These are phyloP conservation scores for Podarcis raffonei DNA, from an alignment of 2,113 vertebrate genomes.

Conservation along the genomic window DNA sequence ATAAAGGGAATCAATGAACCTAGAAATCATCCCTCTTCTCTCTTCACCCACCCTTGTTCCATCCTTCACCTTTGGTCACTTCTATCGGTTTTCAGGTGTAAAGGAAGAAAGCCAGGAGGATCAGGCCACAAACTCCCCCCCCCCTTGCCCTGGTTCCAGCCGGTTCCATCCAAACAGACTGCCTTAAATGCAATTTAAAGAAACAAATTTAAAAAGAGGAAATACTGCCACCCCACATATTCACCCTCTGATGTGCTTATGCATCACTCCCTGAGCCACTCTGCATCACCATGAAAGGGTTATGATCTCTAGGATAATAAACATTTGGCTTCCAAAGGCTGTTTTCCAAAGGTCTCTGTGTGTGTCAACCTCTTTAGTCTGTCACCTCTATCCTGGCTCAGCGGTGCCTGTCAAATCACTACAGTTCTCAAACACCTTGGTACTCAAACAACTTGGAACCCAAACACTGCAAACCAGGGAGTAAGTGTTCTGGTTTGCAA, in stretches of 20 bases:
- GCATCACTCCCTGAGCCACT: neutral
- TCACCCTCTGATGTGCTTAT: neutral
- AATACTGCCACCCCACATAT: neutral
- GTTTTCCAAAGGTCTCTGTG: neutral
- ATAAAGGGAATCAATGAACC: neutral
- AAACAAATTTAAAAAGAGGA: no score
- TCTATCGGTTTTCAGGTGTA: neutral
- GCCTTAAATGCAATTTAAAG: neutral
- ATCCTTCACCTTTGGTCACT: neutral
- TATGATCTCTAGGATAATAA: neutral
- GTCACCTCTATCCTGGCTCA: neutral
- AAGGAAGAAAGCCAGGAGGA: neutral
- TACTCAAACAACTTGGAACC: no score
- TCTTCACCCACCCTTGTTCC: neutral
- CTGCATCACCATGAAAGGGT: neutral
- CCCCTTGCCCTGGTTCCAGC: neutral
- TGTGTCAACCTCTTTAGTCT: neutral
- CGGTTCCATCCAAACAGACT: neutral
- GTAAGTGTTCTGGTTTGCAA: no score
- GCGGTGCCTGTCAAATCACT: neutral
- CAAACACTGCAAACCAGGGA: no score
- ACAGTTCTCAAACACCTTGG: no score
- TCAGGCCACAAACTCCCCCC: neutral
- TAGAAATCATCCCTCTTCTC: neutral
- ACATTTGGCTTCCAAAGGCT: neutral